Evolutionary conservation across 2,888 invertebrate genomes (phyloP).

Genomic region (Dusona sp.): DNA sequence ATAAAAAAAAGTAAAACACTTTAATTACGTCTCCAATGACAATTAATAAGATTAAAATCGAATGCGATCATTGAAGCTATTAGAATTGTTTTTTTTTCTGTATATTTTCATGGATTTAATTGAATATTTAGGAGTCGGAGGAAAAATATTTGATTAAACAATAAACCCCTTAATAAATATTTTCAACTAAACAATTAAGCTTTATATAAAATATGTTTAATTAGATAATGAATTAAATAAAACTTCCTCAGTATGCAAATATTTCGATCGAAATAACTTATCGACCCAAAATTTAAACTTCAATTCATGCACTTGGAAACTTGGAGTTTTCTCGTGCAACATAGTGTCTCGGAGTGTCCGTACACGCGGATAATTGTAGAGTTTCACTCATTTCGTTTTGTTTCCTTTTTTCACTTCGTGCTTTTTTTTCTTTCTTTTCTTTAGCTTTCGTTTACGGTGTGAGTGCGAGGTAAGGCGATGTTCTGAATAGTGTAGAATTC

Average conservation of each 20-base stretch:
- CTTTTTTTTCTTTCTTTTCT: constrained; percentile 26
- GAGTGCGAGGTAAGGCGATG: constrained; percentile 70
- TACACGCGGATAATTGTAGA: constrained; percentile 57
- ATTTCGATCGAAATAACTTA: not conserved
- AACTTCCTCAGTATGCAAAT: not conserved
- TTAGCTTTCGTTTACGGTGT: constrained; percentile 52
- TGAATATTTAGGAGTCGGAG: too few species aligned
- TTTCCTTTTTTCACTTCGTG: constrained; percentile 13
- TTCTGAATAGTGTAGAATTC: constrained; percentile 71
- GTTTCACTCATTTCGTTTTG: constrained; percentile 65
- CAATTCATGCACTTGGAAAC: constrained; percentile 29
- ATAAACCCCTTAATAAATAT: too few species aligned
- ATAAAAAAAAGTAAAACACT: constrained; percentile 14
- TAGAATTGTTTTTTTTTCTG: not conserved
- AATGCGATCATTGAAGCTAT: not conserved
- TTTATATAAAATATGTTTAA: not conserved
- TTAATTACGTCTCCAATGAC: not conserved
- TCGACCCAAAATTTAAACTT: not conserved
- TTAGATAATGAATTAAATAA: not conserved
- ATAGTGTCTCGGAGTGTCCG: constrained; percentile 46
- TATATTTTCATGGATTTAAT: not conserved
- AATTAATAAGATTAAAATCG: not conserved
- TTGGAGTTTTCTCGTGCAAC: constrained; percentile 40
- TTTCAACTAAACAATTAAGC: too few species aligned
- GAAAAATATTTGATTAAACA: too few species aligned